Conservation (phyloP, 2,113 vertebrate genomes). For the Platysteira castanea region DNA sequence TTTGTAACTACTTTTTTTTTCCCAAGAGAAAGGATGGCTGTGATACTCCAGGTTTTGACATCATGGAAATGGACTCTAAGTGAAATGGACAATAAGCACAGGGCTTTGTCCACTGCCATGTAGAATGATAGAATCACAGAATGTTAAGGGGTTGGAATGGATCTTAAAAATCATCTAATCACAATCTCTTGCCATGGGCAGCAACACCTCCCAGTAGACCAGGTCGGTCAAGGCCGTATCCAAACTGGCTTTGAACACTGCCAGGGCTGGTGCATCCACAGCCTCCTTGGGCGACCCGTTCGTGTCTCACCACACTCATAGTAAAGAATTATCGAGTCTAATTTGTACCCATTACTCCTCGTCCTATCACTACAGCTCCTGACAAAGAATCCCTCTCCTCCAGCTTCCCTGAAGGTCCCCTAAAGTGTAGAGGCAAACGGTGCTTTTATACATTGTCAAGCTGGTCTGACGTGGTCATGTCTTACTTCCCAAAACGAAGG, state of each 20-base stretch:
- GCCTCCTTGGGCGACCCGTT: background rate
- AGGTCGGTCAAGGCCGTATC: background rate
- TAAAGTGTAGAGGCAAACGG: background rate
- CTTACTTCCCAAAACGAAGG: background rate
- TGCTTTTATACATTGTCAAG: background rate
- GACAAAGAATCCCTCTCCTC: background rate
- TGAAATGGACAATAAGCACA: background rate
- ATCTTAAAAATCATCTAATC: background rate
- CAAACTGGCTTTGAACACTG: background rate
- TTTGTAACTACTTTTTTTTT: background rate
- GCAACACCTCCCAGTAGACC: background rate
- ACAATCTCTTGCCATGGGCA: background rate
- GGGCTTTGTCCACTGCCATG: background rate
- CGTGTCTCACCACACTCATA: background rate
- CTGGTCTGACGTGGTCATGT: rapidly evolving
- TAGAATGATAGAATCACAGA: background rate
- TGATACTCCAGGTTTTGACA: background rate
- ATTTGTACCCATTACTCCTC: background rate
- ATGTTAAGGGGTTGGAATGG: background rate
- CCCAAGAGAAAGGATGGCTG: background rate
- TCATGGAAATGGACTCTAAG: background rate
- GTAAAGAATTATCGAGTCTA: background rate
- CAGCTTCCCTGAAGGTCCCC: background rate
- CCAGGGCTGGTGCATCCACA: background rate
- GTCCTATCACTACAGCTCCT: background rate